Conservation (phyloP, 2,113 vertebrate species). For the Heterotis niloticus region DNA sequence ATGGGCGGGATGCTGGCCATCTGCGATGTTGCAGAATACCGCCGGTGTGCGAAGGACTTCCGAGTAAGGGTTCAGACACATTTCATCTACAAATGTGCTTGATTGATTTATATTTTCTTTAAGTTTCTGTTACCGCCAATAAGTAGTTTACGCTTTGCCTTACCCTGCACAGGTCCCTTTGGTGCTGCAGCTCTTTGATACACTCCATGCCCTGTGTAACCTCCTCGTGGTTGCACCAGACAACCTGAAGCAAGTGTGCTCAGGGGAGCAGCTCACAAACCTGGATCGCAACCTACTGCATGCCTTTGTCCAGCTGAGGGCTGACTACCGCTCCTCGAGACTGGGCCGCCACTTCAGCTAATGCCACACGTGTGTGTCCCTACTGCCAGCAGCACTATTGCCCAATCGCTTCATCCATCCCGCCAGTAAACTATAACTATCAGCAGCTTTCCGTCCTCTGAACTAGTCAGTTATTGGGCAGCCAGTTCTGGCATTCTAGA, state of each 20-base stretch:
- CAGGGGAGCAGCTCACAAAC: conserved; percentile 94
- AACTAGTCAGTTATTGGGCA: background rate
- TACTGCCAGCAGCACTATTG: conserved; percentile 3
- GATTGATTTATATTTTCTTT: background rate
- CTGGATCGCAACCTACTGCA: conserved; percentile 97
- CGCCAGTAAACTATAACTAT: background rate
- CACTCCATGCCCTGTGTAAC: conserved; percentile 96
- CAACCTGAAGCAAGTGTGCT: conserved; percentile 98
- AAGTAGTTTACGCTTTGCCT: background rate
- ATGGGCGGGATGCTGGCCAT: conserved; percentile 99
- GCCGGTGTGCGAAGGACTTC: conserved; percentile 96
- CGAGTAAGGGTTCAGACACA: conserved; percentile 50
- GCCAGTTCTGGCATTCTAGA: background rate
- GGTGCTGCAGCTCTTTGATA: conserved; percentile 97
- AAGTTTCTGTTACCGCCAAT: background rate
- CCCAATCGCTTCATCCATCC: conserved; percentile 12
- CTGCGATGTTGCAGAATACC: conserved; percentile 95
- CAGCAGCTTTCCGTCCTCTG: conserved; percentile 8
- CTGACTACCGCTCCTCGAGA: conserved; percentile 90
- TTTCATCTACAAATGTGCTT: background rate
- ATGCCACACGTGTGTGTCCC: conserved; percentile 38
- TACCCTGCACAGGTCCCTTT: conserved; percentile 74
- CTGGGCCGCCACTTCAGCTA: conserved; percentile 97
- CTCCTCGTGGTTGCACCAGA: conserved; percentile 95
- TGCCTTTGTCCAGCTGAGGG: conserved; percentile 94